A percentile compares a stretch with the other conserved stretches of the same genome.
These are phyloP conservation scores for Arenaria interpres DNA, from an alignment of 2,113 vertebrate species.

Conservation along the genomic window DNA sequence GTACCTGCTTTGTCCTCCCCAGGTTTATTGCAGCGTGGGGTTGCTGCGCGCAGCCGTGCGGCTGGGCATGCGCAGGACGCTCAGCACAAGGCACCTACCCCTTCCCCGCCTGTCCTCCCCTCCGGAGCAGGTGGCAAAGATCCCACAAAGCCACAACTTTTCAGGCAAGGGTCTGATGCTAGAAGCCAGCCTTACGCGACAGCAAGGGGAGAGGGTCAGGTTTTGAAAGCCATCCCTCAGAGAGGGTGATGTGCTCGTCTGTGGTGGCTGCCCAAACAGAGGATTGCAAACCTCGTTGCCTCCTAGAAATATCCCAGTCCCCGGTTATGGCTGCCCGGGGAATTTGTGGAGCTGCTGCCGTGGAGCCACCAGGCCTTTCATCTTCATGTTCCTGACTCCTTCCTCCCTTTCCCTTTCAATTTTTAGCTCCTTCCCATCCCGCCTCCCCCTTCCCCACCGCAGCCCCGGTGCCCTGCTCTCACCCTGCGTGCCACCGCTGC, in stretches of 20 bases:
- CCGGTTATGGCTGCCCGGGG: background rate
- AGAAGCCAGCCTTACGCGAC: background rate
- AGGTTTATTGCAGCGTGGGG: background rate
- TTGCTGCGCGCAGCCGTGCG: background rate
- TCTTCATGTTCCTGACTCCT: background rate
- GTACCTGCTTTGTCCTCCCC: slow-evolving; percentile 63
- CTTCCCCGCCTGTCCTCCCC: background rate
- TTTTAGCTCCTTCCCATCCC: background rate
- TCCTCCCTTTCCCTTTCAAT: background rate
- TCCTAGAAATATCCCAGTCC: background rate
- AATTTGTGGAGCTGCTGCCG: background rate
- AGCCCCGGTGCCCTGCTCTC: fast-evolving
- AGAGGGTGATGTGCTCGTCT: fast-evolving
- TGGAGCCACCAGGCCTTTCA: background rate
- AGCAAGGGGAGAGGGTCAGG: background rate
- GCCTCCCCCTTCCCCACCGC: fast-evolving
- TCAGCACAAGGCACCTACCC: background rate
- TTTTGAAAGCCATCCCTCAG: background rate
- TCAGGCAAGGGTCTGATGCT: background rate
- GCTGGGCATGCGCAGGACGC: slow-evolving; percentile 4
- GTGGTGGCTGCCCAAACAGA: background rate
- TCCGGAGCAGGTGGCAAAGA: background rate
- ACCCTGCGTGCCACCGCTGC: fast-evolving
- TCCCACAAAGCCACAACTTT: background rate
- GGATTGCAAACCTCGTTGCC: background rate